Conservation (phyloP, 2,113 vertebrate genomes). For the Coptodon rendalli region DNA sequence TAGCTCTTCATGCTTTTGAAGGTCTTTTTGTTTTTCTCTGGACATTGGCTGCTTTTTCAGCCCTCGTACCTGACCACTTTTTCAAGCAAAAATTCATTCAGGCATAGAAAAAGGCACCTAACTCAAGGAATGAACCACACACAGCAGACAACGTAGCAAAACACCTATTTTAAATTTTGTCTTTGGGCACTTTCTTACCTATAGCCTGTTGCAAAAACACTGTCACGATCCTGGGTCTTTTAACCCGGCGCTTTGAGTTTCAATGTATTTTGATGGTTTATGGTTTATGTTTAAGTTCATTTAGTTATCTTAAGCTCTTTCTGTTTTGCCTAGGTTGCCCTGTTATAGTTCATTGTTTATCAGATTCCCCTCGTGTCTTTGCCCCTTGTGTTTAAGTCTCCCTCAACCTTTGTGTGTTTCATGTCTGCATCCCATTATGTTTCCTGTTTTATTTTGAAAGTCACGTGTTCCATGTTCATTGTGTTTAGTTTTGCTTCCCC, state of each 20-base stretch:
- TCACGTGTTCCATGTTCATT: neutral
- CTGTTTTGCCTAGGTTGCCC: accelerated
- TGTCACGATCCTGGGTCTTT: neutral
- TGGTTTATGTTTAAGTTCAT: neutral
- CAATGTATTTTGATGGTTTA: neutral
- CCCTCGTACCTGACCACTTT: neutral
- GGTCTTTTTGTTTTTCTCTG: neutral
- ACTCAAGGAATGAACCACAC: neutral
- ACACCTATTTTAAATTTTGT: neutral
- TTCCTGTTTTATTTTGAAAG: neutral
- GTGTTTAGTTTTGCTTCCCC: neutral
- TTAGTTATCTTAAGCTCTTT: neutral
- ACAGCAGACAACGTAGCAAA: neutral
- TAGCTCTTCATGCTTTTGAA: accelerated
- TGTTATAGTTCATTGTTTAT: neutral
- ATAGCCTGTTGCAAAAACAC: neutral
- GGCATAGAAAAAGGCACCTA: neutral
- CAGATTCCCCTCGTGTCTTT: neutral
- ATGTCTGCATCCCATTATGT: neutral
- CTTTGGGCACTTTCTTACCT: neutral
- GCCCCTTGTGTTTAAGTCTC: neutral
- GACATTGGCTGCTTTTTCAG: neutral
- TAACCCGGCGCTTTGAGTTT: accelerated
- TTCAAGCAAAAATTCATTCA: neutral
- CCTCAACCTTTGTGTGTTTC: neutral